Evolutionary conservation across 2,888 invertebrate genomes (phyloP), one percentile per base, ranked within the genome.

Genomic region (Amblyteles armatorius): DNA sequence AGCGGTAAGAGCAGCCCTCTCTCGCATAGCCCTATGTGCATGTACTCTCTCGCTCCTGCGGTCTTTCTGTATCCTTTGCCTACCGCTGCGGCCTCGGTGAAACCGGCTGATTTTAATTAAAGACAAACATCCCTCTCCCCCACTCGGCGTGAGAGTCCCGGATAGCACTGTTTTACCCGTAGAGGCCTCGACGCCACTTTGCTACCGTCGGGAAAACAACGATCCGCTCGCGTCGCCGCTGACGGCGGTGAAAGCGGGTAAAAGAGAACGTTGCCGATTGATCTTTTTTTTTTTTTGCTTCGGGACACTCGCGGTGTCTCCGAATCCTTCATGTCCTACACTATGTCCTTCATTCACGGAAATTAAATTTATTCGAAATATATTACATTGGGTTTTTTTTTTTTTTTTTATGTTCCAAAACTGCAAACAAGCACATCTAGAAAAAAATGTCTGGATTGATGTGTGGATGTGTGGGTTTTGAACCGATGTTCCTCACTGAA

Each of bases 31-130:
- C 52, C 77, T 65, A 36, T 48, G 74, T 63, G 33, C 44, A 44
- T 67, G 63, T 50, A 13, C 26, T 72, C 52, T 29, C 76, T 76
- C 65, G 16, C 65, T 65, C 71, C 60, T 71, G 63, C 67, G 50
- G 65, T 57, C 76, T 79, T 63, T 73, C 79, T 57, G 33, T 77
- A 68, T 36, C 67, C 68, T 69, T 67, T 74, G 69, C 74, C 65
- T 76, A n/a, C 60, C 29, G 60, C 60, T 63, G 60, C 78, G 69
- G 68, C 77, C 57, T 48, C 68, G 69, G 67, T 79, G 65, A 86
- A 87, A 76, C 72, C 71, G 89, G 90, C 89, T 91, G 90, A 92
- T 92, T 93, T 93, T 93, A 93, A 93, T 93, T 93, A 93, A 93
- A 93, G 91, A 90, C 92, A 93, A 93, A 93, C 92, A 92, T 89